A percentile compares a stretch with the other conserved stretches of the same genome.
These are phyloP conservation scores for Morpho deidamia DNA, from an alignment of 2,888 invertebrate species.

Conservation along the genomic window DNA sequence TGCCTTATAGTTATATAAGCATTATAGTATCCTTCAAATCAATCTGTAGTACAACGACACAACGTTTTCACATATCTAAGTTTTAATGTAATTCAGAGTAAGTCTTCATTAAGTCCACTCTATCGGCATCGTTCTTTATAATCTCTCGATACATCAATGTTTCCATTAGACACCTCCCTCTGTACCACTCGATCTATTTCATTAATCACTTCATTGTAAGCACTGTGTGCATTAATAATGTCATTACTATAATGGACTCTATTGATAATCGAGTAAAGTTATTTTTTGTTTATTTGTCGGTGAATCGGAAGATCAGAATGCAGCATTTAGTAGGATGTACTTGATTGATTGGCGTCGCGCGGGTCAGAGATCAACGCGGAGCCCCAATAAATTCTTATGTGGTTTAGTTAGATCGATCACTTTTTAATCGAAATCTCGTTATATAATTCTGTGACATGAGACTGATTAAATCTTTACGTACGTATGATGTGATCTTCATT, in stretches of 20 bases:
- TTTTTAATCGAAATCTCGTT: constrained; percentile 7
- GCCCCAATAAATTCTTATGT: constrained; percentile 53
- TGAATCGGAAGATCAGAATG: constrained; percentile 36
- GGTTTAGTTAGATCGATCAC: constrained; percentile 43
- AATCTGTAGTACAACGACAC: too few relatives aligned
- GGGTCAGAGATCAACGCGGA: constrained; percentile 56
- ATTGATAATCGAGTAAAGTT: constrained; percentile 27
- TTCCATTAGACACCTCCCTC: constrained; percentile 55
- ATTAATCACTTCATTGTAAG: constrained; percentile 62
- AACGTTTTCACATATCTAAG: too few relatives aligned
- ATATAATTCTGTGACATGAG: background rate
- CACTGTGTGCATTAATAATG: constrained; percentile 34
- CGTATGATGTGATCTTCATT: too few relatives aligned
- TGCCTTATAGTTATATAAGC: too few relatives aligned
- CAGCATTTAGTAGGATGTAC: constrained; percentile 56
- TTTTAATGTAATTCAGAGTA: too few relatives aligned
- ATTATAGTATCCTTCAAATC: too few relatives aligned
- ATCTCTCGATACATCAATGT: constrained; percentile 57
- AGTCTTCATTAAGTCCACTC: background rate
- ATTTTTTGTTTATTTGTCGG: constrained; percentile 26
- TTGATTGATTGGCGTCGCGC: constrained; percentile 64
- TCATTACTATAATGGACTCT: constrained; percentile 31
- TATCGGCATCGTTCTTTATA: constrained; percentile 18
- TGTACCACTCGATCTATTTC: constrained; percentile 51
- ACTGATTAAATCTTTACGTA: too few relatives aligned